Evolutionary conservation across 2,797 vertebrate genomes (phyloP).

Genomic region (Gymnodraco acuticeps): DNA sequence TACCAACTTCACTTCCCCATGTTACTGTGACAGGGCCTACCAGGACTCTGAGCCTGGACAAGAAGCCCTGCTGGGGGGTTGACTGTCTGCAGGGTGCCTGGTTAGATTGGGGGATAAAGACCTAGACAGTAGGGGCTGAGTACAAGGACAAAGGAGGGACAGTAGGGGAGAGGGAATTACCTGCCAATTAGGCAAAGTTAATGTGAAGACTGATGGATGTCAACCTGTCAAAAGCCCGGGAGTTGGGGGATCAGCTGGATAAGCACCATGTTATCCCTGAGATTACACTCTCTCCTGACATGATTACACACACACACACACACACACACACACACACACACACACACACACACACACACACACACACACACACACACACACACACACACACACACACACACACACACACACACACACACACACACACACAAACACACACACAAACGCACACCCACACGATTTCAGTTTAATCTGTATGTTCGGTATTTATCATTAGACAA

Average conservation of each 20-base stretch:
- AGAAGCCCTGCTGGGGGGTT: conserved; percentile 69
- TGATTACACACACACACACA: conserved; percentile 50
- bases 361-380: too few species aligned
- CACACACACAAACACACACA: too few species aligned
- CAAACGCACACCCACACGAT: too few species aligned
- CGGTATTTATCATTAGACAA: not conserved
- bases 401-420: not conserved
- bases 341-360: too few species aligned
- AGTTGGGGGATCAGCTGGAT: conserved; percentile 86
- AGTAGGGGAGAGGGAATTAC: conserved; percentile 83
- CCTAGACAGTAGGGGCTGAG: conserved; percentile 65
- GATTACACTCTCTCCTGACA: conserved; percentile 85
- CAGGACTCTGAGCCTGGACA: conserved; percentile 69
- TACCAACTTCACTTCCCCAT: conserved; percentile 75
- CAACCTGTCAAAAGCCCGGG: conserved; percentile 85
- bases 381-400: conserved; percentile 3
- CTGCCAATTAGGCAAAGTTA: conserved; percentile 90
- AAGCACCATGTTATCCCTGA: conserved; percentile 89
- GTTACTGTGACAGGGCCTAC: conserved; percentile 72
- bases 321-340: not conserved
- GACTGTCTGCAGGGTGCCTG: conserved; percentile 60
- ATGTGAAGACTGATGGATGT: conserved; percentile 86
- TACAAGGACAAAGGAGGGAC: conserved; percentile 70
- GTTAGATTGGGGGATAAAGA: conserved; percentile 67
- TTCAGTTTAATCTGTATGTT: too few species aligned